Conservation (phyloP, 2,113 vertebrate genomes). For the Rissa tridactyla region DNA sequence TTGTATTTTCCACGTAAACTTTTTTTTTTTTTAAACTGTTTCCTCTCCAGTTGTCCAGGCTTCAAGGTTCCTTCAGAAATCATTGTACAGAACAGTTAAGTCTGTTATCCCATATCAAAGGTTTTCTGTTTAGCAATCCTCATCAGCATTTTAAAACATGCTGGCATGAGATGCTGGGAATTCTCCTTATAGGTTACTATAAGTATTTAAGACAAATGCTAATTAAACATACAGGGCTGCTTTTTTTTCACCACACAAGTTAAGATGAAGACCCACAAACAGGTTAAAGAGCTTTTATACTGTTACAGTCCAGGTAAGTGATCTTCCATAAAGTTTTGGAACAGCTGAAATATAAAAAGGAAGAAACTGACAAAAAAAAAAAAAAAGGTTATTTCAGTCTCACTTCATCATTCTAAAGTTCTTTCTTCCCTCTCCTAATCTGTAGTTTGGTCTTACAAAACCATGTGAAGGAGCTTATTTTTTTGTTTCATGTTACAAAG, state of each 20-base stretch:
- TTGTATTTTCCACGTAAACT: not conserved
- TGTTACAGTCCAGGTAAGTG: not conserved
- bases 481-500: not conserved
- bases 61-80: not conserved
- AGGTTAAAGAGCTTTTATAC: constrained; percentile 1
- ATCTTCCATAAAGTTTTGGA: not conserved
- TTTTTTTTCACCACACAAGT: not conserved
- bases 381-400: not conserved
- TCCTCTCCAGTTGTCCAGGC: not conserved
- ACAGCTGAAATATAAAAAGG: not conserved
- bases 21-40: not conserved
- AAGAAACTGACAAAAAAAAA: not conserved
- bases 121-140: not conserved
- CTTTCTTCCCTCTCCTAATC: not conserved
- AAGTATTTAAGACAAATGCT: not conserved
- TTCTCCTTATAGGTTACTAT: not conserved
- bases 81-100: not conserved
- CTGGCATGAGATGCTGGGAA: not conserved
- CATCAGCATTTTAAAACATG: not conserved
- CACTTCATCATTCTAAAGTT: not conserved
- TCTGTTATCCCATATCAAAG: not conserved
- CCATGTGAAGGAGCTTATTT: not conserved
- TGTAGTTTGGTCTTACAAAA: not conserved
- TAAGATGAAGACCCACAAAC: not conserved
- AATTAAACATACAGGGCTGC: not conserved